Base-by-base conservation (phyloP, 2,888 invertebrate species). In the Panopea generosa region DNA sequence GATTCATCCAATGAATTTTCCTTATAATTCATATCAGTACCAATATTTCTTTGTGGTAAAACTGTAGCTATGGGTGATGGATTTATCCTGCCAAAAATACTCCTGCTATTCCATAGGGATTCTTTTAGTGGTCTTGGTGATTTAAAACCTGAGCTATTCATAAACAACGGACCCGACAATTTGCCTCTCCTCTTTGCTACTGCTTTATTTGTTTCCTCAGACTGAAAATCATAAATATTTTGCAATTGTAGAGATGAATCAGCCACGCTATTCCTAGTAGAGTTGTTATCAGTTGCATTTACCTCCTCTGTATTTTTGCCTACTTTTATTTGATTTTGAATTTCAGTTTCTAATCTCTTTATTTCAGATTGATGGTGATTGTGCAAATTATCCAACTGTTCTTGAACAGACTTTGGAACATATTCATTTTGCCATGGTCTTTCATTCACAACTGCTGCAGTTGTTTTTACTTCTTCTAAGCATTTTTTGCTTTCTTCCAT, bases 41-140 rank as follows among this genome's bases (percentile, higher is more conserved):
- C 20, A n/a, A 53, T n/a, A 22, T 77, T 49, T 69, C 77, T 77
- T 33, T 85, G 86, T 29, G 84, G 84, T n/a, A 76, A 53, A 9
- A 86, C 84, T 55, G 85, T 79, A 11, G 85, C 84, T 9, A 86
- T 77, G 27, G 86, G 86, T 27, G 86, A 86, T 14, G 83, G 82
- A 45, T 82, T 83, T 0, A 73, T 40, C 55, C 75, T 77, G 9
- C 75, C 65, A 63, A 86, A 86, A n/a, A 84, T 38, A 11, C 56
- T 45, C 24, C 69, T 74, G 49, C 76, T 71, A 56, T 75, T 83
- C 85, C 85, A 84, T 47, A 63, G 38, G 18, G 75, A 75, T 3
- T 65, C 68, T 24, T 66, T 50, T 0, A 38, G 60, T 20, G 81
- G 75, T 29, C 66, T 59, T 22, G 81, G 81, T 9, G 81, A 81